A percentile compares a stretch with the other conserved stretches of the same genome.
These are phyloP conservation scores for Anthophora plumipes DNA, from an alignment of 2,888 invertebrate species.

Conservation along the genomic window DNA sequence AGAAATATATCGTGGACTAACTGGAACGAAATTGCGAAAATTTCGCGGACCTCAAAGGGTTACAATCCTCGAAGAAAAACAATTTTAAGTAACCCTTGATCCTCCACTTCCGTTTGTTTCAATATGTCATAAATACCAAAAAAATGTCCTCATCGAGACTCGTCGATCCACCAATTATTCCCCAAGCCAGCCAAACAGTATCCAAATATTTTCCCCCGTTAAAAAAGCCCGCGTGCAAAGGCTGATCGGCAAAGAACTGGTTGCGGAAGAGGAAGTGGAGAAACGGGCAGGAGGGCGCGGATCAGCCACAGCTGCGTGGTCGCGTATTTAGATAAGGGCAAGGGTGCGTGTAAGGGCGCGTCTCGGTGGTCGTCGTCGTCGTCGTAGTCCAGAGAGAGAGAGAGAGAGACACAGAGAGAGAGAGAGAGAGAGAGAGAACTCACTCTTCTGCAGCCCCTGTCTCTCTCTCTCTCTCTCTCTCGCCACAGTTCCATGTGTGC, in stretches of 20 bases:
- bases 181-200: too few relatives aligned
- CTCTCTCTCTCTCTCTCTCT: not conserved
- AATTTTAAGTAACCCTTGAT: too few relatives aligned
- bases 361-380: conserved; percentile 21
- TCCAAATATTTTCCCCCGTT: conserved; percentile 1
- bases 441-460: not conserved
- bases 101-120: not conserved
- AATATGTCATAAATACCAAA: not conserved
- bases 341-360: conserved; percentile 44
- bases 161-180: too few relatives aligned
- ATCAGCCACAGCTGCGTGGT: conserved; percentile 35
- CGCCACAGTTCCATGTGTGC: conserved; percentile 4
- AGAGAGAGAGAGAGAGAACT: not conserved
- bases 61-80: too few relatives aligned
- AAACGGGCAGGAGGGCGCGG: not conserved
- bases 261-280: conserved; percentile 6
- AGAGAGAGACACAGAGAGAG: not conserved
- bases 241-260: conserved; percentile 3
- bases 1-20: too few relatives aligned
- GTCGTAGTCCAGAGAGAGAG: not conserved
- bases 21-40: too few relatives aligned
- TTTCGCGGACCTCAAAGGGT: too few relatives aligned
- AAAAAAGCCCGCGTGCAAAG: not conserved
- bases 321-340: conserved; percentile 54
- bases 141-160: too few relatives aligned